Evolutionary conservation across 2,888 invertebrate genomes (phyloP).

Genomic region (Apocheima hispidaria): DNA sequence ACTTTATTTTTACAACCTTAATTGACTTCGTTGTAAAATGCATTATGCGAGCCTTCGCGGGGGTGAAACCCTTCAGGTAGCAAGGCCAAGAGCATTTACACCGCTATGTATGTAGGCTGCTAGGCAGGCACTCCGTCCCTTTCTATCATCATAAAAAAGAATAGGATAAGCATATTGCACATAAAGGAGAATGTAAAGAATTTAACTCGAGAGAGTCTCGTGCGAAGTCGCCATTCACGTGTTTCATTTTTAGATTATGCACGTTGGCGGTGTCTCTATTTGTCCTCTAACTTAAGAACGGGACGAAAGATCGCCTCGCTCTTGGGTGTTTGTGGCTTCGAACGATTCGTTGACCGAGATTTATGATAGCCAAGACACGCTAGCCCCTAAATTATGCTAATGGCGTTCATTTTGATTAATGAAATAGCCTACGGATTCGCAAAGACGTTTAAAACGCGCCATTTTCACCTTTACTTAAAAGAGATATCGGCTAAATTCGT

Average conservation of each 20-base stretch:
- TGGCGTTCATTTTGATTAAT: slow-evolving; percentile 48
- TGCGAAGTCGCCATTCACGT: slow-evolving; percentile 31
- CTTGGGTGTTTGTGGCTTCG: slow-evolving; percentile 17
- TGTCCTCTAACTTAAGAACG: slow-evolving; percentile 34
- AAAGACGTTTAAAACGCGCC: slow-evolving; percentile 21
- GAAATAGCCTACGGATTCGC: slow-evolving; percentile 38
- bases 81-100: slow-evolving; percentile 59
- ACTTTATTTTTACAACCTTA: no score
- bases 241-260: slow-evolving; percentile 36
- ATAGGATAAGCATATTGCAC: slow-evolving; percentile 4
- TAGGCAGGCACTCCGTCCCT: slow-evolving; percentile 10
- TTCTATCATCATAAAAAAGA: slow-evolving; percentile 8
- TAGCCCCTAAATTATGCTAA: slow-evolving; percentile 44
- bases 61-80: slow-evolving; percentile 56
- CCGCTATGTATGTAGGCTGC: slow-evolving; percentile 41
- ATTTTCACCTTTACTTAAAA: slow-evolving; percentile 24
- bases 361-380: slow-evolving; percentile 33
- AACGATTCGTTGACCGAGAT: slow-evolving; percentile 28
- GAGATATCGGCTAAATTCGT: slow-evolving; percentile 24
- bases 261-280: slow-evolving; percentile 35
- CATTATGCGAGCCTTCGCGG: slow-evolving; percentile 9
- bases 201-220: slow-evolving; percentile 29
- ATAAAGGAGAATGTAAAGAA: slow-evolving; percentile 17
- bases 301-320: slow-evolving; percentile 24
- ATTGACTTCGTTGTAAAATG: slow-evolving; percentile 3